phyloP scores from a whole-genome alignment of 2,113 vertebrate species.

The Tupaia tana region DNA sequence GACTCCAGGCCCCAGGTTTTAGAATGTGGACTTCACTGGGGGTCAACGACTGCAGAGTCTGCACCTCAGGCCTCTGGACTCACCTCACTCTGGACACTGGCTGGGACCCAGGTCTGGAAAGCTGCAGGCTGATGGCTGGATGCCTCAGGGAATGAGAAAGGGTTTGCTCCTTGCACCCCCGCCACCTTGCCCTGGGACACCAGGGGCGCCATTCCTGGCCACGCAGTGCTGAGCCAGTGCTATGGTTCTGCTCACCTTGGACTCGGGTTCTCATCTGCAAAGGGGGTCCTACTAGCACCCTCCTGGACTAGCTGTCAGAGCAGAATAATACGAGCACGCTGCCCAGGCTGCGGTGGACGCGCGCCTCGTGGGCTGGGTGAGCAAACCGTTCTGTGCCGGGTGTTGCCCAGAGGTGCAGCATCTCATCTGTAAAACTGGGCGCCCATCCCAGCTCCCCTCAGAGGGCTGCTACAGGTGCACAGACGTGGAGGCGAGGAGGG shows the following conservation, averaged over 20 bases:
- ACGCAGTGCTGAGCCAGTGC: rapidly evolving
- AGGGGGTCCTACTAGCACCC: background rate
- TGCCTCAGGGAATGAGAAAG: background rate
- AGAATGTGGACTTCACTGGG: background rate
- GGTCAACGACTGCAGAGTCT: background rate
- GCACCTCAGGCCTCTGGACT: background rate
- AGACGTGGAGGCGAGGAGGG: background rate
- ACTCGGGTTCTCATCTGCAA: background rate
- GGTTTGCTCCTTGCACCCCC: background rate
- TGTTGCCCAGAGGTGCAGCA: too few species aligned
- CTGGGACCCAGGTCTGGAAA: background rate
- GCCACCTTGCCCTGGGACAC: too few species aligned
- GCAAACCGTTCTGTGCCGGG: background rate
- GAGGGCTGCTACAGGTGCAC: background rate
- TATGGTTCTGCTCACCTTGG: background rate
- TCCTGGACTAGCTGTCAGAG: rapidly evolving
- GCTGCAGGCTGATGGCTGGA: background rate
- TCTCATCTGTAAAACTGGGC: background rate
- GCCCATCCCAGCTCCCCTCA: background rate
- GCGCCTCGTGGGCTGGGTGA: rapidly evolving
- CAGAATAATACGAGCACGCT: rapidly evolving
- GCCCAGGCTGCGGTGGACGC: rapidly evolving
- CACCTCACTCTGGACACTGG: background rate
- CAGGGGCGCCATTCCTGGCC: background rate
- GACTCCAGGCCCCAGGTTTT: background rate